phyloP scores from a whole-genome alignment of 2,797 vertebrate species.

The Alcedo quadribrachys region DNA sequence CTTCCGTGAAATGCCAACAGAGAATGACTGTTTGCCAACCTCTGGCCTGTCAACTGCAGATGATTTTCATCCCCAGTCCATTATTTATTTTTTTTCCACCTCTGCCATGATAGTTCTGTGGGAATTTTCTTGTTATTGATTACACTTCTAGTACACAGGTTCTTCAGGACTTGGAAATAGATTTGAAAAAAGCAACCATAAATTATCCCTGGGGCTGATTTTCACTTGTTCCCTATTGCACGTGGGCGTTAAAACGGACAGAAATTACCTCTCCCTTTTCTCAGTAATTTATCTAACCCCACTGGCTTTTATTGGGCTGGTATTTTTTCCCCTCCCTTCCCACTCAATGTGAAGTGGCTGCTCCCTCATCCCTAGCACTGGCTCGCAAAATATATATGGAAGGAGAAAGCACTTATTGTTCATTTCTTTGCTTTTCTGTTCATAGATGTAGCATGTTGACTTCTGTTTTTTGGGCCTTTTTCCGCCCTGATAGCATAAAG shows the following conservation, averaged over 20 bases:
- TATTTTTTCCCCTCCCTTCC: slow-evolving; percentile 34
- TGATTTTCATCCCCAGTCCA: neutral
- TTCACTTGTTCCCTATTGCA: neutral
- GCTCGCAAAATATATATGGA: neutral
- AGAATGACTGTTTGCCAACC: neutral
- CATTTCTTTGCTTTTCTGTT: neutral
- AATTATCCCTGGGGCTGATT: neutral
- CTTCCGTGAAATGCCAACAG: neutral
- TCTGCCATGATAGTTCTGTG: neutral
- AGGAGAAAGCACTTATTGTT: neutral
- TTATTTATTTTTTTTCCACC: neutral
- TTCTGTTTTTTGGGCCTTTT: neutral
- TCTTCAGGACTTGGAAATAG: neutral
- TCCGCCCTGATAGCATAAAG: rapidly evolving
- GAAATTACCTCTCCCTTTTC: slow-evolving; percentile 34
- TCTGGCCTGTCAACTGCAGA: neutral
- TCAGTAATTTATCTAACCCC: slow-evolving; percentile 28
- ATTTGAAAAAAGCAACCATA: neutral
- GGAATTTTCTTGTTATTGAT: neutral
- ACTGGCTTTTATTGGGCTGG: neutral
- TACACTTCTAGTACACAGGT: neutral
- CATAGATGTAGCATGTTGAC: neutral
- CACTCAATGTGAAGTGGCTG: neutral
- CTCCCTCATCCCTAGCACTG: neutral
- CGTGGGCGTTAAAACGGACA: neutral